These are phyloP conservation scores for Drosophila ambigua DNA, from an alignment of 1,140 invertebrate species.

Conservation along the genomic window DNA sequence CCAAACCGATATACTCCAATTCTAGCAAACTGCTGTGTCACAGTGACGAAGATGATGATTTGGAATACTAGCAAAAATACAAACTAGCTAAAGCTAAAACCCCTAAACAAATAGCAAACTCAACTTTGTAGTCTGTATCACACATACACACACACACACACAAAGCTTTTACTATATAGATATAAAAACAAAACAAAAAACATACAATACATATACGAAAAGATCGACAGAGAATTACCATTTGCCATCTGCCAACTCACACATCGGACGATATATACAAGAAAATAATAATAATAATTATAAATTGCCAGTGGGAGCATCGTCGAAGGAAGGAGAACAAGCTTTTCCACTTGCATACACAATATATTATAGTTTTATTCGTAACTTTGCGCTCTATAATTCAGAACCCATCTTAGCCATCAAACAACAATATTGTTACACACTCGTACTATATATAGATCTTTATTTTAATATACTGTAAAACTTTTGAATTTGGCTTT, in stretches of 20 bases:
- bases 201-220: constrained; percentile 34
- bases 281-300: not conserved
- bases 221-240: constrained; percentile 39
- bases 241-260: constrained; percentile 57
- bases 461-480: constrained; percentile 32
- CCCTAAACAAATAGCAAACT: constrained; percentile 57
- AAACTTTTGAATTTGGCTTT: constrained; percentile 34
- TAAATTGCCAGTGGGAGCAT: constrained; percentile 61
- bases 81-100: constrained; percentile 61
- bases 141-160: constrained; percentile 31
- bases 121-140: constrained; percentile 74
- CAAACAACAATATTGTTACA: constrained; percentile 40
- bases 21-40: constrained; percentile 84
- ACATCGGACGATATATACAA: constrained; percentile 43
- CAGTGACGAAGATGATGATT: constrained; percentile 84
- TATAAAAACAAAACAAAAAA: constrained; percentile 31
- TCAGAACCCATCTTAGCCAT: constrained; percentile 51
- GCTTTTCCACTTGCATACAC: constrained; percentile 20
- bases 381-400: constrained; percentile 37
- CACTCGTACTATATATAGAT: constrained; percentile 43
- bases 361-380: constrained; percentile 41
- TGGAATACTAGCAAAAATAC: constrained; percentile 83
- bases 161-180: constrained; percentile 67
- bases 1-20: constrained; percentile 53
- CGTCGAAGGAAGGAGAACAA: constrained; percentile 36